Evolutionary conservation across 2,888 invertebrate genomes (phyloP).

Genomic region (Petrophora chlorosata): DNA sequence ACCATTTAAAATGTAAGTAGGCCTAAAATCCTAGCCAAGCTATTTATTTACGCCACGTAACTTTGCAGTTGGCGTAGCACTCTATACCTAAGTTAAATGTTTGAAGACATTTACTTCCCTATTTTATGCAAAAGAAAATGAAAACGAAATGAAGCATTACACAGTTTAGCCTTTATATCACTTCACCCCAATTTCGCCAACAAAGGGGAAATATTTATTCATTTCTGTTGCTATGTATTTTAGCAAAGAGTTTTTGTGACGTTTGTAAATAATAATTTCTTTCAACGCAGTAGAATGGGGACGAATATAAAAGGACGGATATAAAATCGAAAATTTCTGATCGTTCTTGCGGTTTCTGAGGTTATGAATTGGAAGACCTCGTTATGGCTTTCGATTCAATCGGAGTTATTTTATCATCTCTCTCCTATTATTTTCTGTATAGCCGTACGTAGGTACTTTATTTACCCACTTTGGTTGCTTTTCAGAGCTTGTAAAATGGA

Average conservation of each 20-base stretch:
- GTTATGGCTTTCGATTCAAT: background rate
- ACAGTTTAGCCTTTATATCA: constrained; percentile 33
- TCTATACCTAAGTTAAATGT: no score
- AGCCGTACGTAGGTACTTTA: background rate
- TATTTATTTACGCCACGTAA: background rate
- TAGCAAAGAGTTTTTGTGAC: constrained; percentile 16
- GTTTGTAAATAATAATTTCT: constrained; percentile 18
- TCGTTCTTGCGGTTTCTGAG: background rate
- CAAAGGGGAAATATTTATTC: constrained; percentile 37
- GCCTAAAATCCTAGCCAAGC: no score
- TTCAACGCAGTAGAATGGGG: constrained; percentile 7
- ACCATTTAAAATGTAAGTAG: no score
- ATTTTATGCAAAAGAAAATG: constrained; percentile 14
- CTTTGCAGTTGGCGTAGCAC: no score
- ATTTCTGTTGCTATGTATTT: constrained; percentile 34
- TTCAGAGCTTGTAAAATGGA: no score
- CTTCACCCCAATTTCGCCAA: constrained; percentile 34
- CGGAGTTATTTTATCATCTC: background rate
- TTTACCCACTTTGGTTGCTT: no score
- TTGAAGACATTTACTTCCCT: background rate
- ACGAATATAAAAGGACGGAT: constrained; percentile 15
- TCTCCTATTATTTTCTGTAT: no score
- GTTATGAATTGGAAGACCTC: constrained; percentile 7
- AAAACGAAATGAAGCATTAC: constrained; percentile 22
- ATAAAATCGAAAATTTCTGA: constrained; percentile 17